These are phyloP conservation scores for Penaeus chinensis DNA, from an alignment of 1,140 invertebrate genomes.

Conservation along the genomic window DNA sequence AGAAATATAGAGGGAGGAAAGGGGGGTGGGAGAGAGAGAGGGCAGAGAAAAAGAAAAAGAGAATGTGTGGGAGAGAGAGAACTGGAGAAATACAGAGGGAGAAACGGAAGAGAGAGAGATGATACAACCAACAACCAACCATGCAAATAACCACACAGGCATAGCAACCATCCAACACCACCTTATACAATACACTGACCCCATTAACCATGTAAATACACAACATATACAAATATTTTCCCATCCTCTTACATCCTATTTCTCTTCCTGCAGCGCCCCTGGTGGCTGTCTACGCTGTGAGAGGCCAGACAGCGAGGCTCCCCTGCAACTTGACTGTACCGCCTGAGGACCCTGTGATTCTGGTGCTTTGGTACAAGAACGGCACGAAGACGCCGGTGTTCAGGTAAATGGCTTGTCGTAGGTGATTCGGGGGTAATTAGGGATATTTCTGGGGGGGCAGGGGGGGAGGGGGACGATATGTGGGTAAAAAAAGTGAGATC, in stretches of 20 bases:
- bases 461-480: too few relatives aligned
- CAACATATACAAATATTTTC: neutral
- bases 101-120: neutral
- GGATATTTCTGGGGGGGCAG: too few relatives aligned
- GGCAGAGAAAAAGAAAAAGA: neutral
- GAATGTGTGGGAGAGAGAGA: neutral
- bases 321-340: slow-evolving; percentile 43
- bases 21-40: neutral
- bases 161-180: too few relatives aligned
- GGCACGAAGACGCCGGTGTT: slow-evolving; percentile 52
- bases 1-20: neutral
- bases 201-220: too few relatives aligned
- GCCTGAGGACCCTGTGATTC: slow-evolving; percentile 40
- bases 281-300: slow-evolving; percentile 54
- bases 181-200: too few relatives aligned
- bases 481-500: too few relatives aligned
- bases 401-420: slow-evolving; percentile 28
- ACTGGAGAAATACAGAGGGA: neutral
- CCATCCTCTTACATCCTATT: neutral
- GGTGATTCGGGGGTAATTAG: too few relatives aligned
- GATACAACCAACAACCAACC: neutral
- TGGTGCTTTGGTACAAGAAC: slow-evolving; percentile 59
- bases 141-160: too few relatives aligned
- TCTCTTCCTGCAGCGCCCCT: slow-evolving; percentile 37
- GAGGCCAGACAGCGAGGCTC: slow-evolving; percentile 35